Evolutionary conservation across 2,113 vertebrate species (phyloP), one percentile per base, ranked within the genome.

Genomic region (Nansenia antarctica): DNA sequence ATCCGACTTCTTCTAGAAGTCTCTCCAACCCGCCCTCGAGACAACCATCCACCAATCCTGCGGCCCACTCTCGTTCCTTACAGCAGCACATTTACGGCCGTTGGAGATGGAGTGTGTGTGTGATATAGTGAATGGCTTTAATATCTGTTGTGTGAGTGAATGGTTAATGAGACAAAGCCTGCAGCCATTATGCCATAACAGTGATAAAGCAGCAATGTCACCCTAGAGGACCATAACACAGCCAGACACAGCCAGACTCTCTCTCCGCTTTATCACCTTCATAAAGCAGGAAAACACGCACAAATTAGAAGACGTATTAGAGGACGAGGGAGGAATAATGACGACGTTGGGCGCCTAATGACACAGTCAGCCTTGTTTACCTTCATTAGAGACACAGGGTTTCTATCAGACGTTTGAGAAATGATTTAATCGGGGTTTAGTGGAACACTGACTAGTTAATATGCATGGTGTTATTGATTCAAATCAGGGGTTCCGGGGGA

Each of bases 311-410:
- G 67, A 76, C 73, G 81, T 88, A 89, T 87, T 90, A 86, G 78
- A 83, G 78, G 72, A 68, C 45, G 66, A 47, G 62, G 58, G 71
- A 47, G 15, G 64, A 76, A 85, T 72, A 62, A 57, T 39, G 73
- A 68, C 70, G 85, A 87, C 86, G 87, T 81, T 20, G 54, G 24
- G 9, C 65, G n/a, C 32, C 62, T 32, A 81, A 83, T 88, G 84
- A 89, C 87, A 83, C 84, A 82, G 87, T 87, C 77, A 63, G 71
- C 65, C 61, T 65, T 84, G 87, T 89, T 91, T 87, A 88, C 83
- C 80, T 73, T 70, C 7, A 22, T 9, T 49, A 12, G 24, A 14
- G 42, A 9, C 11, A n/a, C n/a, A n/a, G n/a, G n/a, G n/a, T n/a
- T n/a, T n/a, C n/a, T n/a, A n/a, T n/a, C n/a, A n/a, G n/a, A n/a